Percentiles rank a stretch among this genome's conserved stretches.
phyloP scores from a whole-genome alignment of 2,888 invertebrate species.

The Pseudococcus viburni region DNA sequence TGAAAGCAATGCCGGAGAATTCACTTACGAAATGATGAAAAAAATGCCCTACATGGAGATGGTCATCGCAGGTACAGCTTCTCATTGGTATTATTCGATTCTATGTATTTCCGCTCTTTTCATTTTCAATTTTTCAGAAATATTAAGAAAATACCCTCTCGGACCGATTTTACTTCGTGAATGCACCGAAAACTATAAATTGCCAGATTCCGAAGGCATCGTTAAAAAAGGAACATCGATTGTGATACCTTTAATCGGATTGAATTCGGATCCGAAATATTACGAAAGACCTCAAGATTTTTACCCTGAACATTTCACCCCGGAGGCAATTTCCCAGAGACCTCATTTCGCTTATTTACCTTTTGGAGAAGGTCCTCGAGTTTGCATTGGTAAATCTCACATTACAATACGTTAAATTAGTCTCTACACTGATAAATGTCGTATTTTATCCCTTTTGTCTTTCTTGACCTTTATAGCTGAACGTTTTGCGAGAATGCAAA shows the following conservation, averaged over 20 bases:
- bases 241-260: constrained; percentile 53
- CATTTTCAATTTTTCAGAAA: constrained; percentile 57
- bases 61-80: constrained; percentile 73
- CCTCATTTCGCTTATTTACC: constrained; percentile 61
- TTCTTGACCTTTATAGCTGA: constrained; percentile 55
- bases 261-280: constrained; percentile 62
- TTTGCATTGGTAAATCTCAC: constrained; percentile 66
- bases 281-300: constrained; percentile 60
- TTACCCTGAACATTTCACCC: constrained; percentile 62
- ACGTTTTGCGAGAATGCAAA: constrained; percentile 61
- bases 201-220: constrained; percentile 45
- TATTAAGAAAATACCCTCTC: constrained; percentile 56
- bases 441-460: not conserved
- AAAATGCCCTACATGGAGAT: constrained; percentile 75
- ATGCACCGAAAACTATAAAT: constrained; percentile 54
- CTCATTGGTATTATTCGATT: too few species aligned
- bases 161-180: constrained; percentile 13
- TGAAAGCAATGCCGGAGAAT: constrained; percentile 71
- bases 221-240: constrained; percentile 60
- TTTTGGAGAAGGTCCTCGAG: constrained; percentile 65
- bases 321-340: constrained; percentile 57
- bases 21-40: constrained; percentile 74
- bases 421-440: too few species aligned
- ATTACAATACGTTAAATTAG: too few species aligned
- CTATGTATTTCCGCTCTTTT: not conserved